These are phyloP conservation scores for Mormoops blainvillei DNA, from an alignment of 2,113 vertebrate genomes.

Conservation along the genomic window DNA sequence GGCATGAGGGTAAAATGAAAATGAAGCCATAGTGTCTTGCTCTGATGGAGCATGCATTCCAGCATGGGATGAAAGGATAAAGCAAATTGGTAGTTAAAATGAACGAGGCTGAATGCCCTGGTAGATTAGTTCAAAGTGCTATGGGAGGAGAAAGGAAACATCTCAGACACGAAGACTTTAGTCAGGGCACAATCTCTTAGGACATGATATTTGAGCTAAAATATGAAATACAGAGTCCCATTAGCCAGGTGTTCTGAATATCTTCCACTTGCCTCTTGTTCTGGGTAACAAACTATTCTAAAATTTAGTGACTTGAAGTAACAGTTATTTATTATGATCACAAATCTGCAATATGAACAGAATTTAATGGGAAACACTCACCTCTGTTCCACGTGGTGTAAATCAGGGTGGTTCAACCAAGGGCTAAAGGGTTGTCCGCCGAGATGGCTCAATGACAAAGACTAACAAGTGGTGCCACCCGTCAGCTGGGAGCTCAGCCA, in stretches of 20 bases:
- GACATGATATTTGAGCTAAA: not conserved
- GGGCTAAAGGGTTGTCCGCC: not conserved
- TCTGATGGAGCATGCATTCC: not conserved
- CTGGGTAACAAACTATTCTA: not conserved
- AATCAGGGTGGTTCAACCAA: not conserved
- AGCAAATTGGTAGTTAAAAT: not conserved
- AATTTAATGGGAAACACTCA: not conserved
- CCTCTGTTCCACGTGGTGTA: not conserved
- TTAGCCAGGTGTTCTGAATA: not conserved
- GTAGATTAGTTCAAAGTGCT: not conserved
- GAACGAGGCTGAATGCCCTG: not conserved
- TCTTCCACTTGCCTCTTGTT: not conserved
- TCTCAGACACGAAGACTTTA: not conserved
- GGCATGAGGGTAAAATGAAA: not conserved
- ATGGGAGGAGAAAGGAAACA: not conserved
- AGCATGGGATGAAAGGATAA: not conserved
- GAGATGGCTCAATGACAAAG: not conserved
- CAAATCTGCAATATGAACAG: not conserved
- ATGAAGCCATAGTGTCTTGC: not conserved
- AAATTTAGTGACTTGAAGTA: not conserved
- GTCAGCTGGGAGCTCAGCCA: not conserved
- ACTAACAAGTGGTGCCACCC: not conserved
- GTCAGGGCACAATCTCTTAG: not conserved
- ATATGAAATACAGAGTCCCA: not conserved
- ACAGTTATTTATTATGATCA: not conserved